Evolutionary conservation across 23 tunicate genomes (phyloP), one percentile per base, ranked within the genome.

Genomic region (Oikopleura dioica): DNA sequence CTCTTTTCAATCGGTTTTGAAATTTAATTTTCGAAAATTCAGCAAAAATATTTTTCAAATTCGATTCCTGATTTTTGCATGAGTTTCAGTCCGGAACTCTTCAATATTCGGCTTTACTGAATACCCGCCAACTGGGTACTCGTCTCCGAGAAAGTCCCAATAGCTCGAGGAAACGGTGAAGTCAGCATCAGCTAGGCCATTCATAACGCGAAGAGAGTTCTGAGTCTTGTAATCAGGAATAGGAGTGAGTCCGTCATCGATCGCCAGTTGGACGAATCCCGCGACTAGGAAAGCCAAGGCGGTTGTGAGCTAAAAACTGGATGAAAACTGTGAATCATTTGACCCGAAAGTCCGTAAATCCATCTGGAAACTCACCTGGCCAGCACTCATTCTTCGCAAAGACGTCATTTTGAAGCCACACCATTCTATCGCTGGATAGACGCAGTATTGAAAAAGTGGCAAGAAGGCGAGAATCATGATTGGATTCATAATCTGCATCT

Each of bases 401-500:
- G 72, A 63, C 29, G 72, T 63, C 72, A 63, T 63, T 24, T 28
- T 24, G 33, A 63, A 21, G 16, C 72, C 72, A 63, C 72, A 63
- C 33, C 26, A 12, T 28, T 63, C 72, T 12, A 63, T 63, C 2
- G 26, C 30, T 5, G 95, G 99, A 37, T 94, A 94, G 9, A 94
- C 79, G 31, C 95, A 83, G 0, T 75, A 92, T 50, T 94, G 95
- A 51, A 94, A 94, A 37, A 94, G 50, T 2, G 99, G 99, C 79
- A 94, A 86, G 35, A 94, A 68, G 16, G 85, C 77, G n/a, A 94
- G 85, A 68, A 94, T 94, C 50, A 94, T 75, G 28, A 94, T 82
- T 0, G 99, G 99, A 55, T 94, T 94, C 83, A 86, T 83, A n/a
- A 94, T 80, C 67, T 94, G 99, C 89, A 94, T 86, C 68, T 94